Conservation (phyloP, 2,888 invertebrate species). For the Hydrotaea cyrtoneurina region DNA sequence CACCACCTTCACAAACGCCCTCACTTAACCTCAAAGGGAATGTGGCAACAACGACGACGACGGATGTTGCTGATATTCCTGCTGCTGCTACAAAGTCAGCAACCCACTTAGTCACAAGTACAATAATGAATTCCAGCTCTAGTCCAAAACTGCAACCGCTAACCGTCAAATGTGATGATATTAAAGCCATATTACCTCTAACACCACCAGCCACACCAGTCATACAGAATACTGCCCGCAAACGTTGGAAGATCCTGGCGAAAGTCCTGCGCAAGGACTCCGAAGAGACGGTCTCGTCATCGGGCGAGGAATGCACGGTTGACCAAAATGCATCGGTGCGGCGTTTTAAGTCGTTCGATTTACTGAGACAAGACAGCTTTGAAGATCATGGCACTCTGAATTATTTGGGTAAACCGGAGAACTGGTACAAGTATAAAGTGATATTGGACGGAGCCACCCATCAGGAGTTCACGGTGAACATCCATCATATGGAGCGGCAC, state of each 20-base stretch:
- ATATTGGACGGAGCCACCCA: constrained; percentile 78
- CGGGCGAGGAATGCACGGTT: constrained; percentile 77
- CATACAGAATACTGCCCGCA: constrained; percentile 82
- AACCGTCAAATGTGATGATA: constrained; percentile 67
- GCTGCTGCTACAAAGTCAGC: constrained; percentile 9
- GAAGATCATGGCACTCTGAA: constrained; percentile 79
- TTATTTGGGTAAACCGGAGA: constrained; percentile 81
- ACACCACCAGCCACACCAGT: constrained; percentile 78
- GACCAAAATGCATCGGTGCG: constrained; percentile 82
- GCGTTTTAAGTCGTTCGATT: constrained; percentile 84
- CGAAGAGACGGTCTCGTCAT: constrained; percentile 78
- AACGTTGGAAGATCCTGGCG: constrained; percentile 87
- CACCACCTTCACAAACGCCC: constrained; percentile 13
- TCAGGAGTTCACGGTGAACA: constrained; percentile 82
- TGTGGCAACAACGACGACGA: constrained; percentile 7
- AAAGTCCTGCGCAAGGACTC: constrained; percentile 83
- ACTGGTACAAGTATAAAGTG: constrained; percentile 85
- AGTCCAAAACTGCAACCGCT: constrained; percentile 61
- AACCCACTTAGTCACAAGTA: neutral
- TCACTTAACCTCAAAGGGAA: constrained; percentile 41
- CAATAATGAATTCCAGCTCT: constrained; percentile 51
- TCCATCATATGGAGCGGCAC: constrained; percentile 84
- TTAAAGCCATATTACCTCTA: constrained; percentile 72
- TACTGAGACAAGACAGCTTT: constrained; percentile 82
- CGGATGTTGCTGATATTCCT: constrained; percentile 24